Percentiles rank a stretch among this genome's conserved stretches.
phyloP scores from a whole-genome alignment of 2,888 invertebrate species.

The Chironomus tentans region DNA sequence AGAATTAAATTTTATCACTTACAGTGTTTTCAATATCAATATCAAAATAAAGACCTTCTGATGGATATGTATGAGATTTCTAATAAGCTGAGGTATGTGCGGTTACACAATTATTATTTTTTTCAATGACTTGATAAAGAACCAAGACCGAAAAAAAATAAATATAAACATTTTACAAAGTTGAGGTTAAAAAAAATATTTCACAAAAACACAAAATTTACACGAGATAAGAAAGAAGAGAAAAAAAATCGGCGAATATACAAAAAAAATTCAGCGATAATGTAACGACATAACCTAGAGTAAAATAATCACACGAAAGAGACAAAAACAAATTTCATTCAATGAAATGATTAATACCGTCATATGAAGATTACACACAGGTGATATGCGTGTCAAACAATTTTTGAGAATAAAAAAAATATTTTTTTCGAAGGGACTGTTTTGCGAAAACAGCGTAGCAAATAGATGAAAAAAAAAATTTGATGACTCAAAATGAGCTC shows the following conservation, averaged over 20 bases:
- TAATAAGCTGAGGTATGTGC: neutral
- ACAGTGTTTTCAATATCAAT: too few species aligned
- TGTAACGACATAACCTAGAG: slow-evolving; percentile 15
- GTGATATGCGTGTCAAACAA: neutral
- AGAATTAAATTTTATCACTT: neutral
- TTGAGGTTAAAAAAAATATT: slow-evolving; percentile 1
- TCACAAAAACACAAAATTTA: neutral
- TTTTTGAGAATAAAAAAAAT: neutral
- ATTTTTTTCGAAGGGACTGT: neutral
- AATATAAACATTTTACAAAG: neutral
- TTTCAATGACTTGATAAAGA: neutral
- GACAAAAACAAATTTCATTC: neutral
- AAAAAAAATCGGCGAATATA: neutral
- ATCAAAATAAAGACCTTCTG: too few species aligned
- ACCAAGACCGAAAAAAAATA: neutral
- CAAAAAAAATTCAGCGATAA: neutral
- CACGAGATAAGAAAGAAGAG: neutral
- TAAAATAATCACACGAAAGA: neutral
- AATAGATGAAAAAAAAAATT: too few species aligned
- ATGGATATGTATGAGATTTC: neutral
- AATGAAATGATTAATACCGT: neutral
- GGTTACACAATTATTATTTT: slow-evolving; percentile 11
- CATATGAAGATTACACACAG: neutral
- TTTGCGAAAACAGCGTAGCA: too few species aligned
- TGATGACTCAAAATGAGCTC: too few species aligned